A percentile compares a stretch with the other conserved stretches of the same genome.
Conservation (phyloP, 2,797 vertebrate species). For the Gastrophryne carolinensis region DNA sequence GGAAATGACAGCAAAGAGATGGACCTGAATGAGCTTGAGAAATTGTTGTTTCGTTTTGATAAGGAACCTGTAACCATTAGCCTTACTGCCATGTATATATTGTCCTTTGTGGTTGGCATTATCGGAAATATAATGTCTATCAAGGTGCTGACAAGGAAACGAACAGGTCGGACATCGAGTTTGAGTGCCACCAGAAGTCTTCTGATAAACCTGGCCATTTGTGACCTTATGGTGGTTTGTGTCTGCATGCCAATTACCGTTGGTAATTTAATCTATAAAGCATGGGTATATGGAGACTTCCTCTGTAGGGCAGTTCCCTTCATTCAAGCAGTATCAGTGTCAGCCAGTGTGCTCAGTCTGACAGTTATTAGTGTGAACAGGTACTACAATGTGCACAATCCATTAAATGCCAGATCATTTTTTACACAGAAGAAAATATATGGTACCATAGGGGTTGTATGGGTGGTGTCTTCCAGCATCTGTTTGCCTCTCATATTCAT, state of each 20-base stretch:
- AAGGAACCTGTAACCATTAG: slow-evolving; percentile 80
- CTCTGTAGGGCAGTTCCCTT: slow-evolving; percentile 86
- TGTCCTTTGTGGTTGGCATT: slow-evolving; percentile 81
- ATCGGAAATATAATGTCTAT: slow-evolving; percentile 85
- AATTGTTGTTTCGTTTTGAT: slow-evolving; percentile 77
- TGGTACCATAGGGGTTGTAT: slow-evolving; percentile 79
- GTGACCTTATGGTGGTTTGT: slow-evolving; percentile 89
- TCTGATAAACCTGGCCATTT: slow-evolving; percentile 85
- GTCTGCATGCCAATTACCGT: slow-evolving; percentile 90
- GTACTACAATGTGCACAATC: slow-evolving; percentile 86
- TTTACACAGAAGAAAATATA: slow-evolving; percentile 82
- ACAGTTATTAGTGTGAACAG: slow-evolving; percentile 88
- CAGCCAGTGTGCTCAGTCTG: slow-evolving; percentile 84
- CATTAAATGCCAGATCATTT: slow-evolving; percentile 81
- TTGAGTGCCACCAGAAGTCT: slow-evolving; percentile 83
- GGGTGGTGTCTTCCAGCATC: slow-evolving; percentile 80
- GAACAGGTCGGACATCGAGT: slow-evolving; percentile 68
- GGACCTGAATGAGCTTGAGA: slow-evolving; percentile 73
- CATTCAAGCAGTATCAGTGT: slow-evolving; percentile 85
- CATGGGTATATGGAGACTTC: slow-evolving; percentile 89
- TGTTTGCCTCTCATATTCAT: slow-evolving; percentile 86
- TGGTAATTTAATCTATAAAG: slow-evolving; percentile 84
- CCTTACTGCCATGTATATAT: slow-evolving; percentile 76
- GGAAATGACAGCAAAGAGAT: slow-evolving; percentile 62
- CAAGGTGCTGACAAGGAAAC: slow-evolving; percentile 79